Conservation (phyloP, 1,140 invertebrate species). For the Megalonaias nervosa region DNA sequence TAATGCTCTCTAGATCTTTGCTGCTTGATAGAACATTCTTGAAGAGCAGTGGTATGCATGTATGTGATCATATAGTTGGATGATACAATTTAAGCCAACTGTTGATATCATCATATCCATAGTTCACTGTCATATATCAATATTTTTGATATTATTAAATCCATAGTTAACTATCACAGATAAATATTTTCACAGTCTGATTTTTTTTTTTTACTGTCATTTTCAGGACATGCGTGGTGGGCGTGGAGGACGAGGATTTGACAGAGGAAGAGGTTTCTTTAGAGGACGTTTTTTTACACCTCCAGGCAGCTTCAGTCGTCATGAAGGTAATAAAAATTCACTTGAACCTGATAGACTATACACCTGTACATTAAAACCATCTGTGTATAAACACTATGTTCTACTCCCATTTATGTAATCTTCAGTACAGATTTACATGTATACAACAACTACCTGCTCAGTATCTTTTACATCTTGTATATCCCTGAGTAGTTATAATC, state of each 20-base stretch:
- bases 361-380: background rate
- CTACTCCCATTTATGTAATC: background rate
- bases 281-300: constrained; percentile 65
- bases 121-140: background rate
- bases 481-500: background rate
- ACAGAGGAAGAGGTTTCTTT: constrained; percentile 46
- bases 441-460: background rate
- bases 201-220: constrained; percentile 7
- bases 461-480: background rate
- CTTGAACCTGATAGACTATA: background rate
- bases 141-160: background rate
- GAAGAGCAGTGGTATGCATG: too few relatives aligned
- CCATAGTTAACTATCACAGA: background rate
- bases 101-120: background rate
- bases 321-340: constrained; percentile 33
- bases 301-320: constrained; percentile 59
- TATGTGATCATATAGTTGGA: too few relatives aligned
- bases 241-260: constrained; percentile 59
- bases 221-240: constrained; percentile 46
- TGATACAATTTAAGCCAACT: background rate
- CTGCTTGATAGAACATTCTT: too few relatives aligned
- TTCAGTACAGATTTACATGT: background rate
- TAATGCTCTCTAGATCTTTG: too few relatives aligned
- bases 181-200: background rate
- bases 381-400: background rate